phyloP scores from a whole-genome alignment of 2,797 vertebrate species.

The Enteromius radiatus region DNA sequence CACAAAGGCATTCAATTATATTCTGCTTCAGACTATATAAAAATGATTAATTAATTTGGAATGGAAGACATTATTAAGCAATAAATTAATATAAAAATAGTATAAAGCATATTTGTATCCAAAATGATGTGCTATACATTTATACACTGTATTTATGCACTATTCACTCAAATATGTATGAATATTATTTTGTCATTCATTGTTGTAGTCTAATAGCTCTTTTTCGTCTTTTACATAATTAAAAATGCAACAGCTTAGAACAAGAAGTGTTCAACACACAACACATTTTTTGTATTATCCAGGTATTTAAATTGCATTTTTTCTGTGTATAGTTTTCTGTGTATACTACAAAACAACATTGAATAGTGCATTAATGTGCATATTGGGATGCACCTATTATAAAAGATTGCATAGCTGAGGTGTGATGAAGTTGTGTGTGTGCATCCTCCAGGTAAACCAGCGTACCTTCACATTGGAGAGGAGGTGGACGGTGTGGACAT shows the following conservation, averaged over 20 bases:
- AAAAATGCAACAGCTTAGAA: neutral
- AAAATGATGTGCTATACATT: neutral
- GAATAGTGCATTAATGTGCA: neutral
- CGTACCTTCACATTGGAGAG: constrained; percentile 88
- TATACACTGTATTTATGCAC: neutral
- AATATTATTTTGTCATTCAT: neutral
- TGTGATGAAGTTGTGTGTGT: constrained; percentile 11
- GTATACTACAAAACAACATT: neutral
- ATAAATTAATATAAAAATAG: neutral
- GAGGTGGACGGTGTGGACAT: constrained; percentile 91
- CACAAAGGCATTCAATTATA: neutral
- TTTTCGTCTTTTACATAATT: neutral
- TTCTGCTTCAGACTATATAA: neutral
- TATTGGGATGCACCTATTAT: neutral
- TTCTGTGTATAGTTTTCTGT: neutral
- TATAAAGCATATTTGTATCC: neutral
- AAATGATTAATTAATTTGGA: neutral
- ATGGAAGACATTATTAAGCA: neutral
- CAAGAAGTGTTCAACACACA: neutral
- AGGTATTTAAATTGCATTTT: neutral
- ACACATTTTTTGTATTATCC: neutral
- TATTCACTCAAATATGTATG: neutral
- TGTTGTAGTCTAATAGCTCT: neutral
- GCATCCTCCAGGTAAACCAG: constrained; percentile 81
- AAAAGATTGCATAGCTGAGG: neutral